Conservation (phyloP, 1,140 invertebrate species). For the Chrysomallon squamiferum region DNA sequence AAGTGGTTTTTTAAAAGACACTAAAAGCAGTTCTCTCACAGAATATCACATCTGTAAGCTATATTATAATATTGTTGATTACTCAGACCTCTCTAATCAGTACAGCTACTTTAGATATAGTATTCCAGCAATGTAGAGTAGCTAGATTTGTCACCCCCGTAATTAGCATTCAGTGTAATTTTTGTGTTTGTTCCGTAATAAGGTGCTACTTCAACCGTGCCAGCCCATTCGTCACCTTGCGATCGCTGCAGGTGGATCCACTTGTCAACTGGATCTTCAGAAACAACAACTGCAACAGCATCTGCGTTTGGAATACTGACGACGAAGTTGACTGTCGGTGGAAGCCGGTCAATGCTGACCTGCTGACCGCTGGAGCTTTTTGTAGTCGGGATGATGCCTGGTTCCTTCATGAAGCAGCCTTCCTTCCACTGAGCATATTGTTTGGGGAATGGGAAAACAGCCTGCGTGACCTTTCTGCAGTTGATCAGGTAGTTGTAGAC, state of each 20-base stretch:
- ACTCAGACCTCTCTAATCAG: too few species aligned
- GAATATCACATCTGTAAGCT: too few species aligned
- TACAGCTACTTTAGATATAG: conserved; percentile 40
- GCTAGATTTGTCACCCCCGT: conserved; percentile 53
- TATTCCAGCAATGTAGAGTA: conserved; percentile 61
- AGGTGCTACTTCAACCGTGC: conserved; percentile 33
- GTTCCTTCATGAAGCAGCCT: conserved; percentile 59
- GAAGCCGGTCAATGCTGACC: conserved; percentile 18
- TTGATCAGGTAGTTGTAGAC: conserved; percentile 64
- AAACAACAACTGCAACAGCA: conserved; percentile 55
- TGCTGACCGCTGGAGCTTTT: conserved; percentile 17
- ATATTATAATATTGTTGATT: too few species aligned
- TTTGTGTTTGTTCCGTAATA: conserved; percentile 42
- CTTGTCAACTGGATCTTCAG: too few species aligned
- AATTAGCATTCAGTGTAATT: conserved; percentile 60
- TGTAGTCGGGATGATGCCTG: conserved; percentile 40
- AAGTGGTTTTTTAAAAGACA: too few species aligned
- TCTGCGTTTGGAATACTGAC: conserved; percentile 55
- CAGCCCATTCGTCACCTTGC: conserved; percentile 52
- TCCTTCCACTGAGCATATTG: conserved; percentile 65
- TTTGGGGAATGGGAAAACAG: conserved; percentile 58
- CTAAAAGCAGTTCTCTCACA: too few species aligned
- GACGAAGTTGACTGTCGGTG: conserved; percentile 42
- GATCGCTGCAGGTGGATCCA: conserved; percentile 58
- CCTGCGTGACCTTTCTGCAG: conserved; percentile 38